These are phyloP conservation scores for Drosophila diplacantha DNA, from an alignment of 2,888 invertebrate species.

Conservation along the genomic window DNA sequence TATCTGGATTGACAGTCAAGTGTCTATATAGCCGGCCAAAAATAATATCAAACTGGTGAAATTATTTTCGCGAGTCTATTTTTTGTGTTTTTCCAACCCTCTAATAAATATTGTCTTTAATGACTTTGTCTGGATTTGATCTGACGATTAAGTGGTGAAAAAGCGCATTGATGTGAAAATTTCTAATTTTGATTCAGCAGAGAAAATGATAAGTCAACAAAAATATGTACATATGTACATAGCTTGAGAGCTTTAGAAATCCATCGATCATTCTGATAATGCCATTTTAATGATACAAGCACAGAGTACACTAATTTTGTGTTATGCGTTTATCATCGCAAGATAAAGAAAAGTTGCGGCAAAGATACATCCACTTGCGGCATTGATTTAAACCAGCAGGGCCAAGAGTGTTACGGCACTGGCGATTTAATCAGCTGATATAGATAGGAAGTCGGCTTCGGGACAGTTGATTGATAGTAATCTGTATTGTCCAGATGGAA, in stretches of 20 bases:
- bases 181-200: conserved; percentile 10
- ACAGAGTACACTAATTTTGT: conserved; percentile 1
- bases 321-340: conserved; percentile 4
- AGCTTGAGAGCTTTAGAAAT: conserved; percentile 11
- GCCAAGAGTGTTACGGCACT: conserved; percentile 3
- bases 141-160: conserved; percentile 9
- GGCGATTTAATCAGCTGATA: conserved; percentile 41
- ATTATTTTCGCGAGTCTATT: conserved; percentile 26
- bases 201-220: conserved; percentile 23
- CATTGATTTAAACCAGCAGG: not conserved
- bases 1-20: conserved; percentile 13
- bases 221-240: conserved; percentile 1
- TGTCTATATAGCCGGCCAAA: conserved; percentile 46
- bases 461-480: conserved; percentile 55
- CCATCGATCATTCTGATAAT: conserved; percentile 28
- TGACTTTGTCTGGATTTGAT: conserved; percentile 14
- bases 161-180: conserved; percentile 3
- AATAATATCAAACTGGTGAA: conserved; percentile 41
- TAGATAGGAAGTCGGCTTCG: conserved; percentile 11
- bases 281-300: conserved; percentile 22
- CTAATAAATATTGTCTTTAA: conserved; percentile 36
- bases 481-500: conserved; percentile 42
- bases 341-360: conserved; percentile 12
- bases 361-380: conserved; percentile 3
- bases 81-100: conserved; percentile 6